phyloP scores from a whole-genome alignment of 1,140 invertebrate species.

The Armadillidium nasatum region DNA sequence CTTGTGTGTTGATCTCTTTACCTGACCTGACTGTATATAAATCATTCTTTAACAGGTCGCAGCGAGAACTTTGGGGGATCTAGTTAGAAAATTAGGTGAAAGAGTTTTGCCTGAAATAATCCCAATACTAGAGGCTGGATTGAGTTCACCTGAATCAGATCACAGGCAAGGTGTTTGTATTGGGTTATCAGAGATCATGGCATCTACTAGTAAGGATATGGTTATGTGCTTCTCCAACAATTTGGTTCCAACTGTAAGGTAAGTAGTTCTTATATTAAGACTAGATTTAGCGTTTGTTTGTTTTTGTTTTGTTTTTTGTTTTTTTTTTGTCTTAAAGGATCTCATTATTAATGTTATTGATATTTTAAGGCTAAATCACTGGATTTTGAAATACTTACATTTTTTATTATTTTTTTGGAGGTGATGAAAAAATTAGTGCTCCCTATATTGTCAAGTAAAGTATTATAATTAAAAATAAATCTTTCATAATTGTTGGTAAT shows the following conservation, averaged over 20 bases:
- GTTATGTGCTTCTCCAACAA: conserved; percentile 89
- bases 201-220: conserved; percentile 91
- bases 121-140: conserved; percentile 88
- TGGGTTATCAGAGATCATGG: conserved; percentile 96
- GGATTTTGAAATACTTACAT: too few species aligned
- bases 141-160: conserved; percentile 84
- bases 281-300: too few species aligned
- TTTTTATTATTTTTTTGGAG: too few species aligned
- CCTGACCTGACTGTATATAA: background rate
- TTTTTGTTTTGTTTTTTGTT: too few species aligned
- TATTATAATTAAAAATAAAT: too few species aligned
- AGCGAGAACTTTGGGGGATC: conserved; percentile 90
- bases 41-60: conserved; percentile 61
- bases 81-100: conserved; percentile 96
- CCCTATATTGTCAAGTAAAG: too few species aligned
- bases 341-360: too few species aligned
- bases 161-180: conserved; percentile 97
- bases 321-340: too few species aligned
- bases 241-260: conserved; percentile 88
- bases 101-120: conserved; percentile 96
- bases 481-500: too few species aligned
- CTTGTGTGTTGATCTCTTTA: background rate
- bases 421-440: too few species aligned
- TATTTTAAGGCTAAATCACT: too few species aligned
- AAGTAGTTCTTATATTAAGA: conserved; percentile 17